Conservation (phyloP, 2,888 invertebrate species). For the Notodonta dromedarius region DNA sequence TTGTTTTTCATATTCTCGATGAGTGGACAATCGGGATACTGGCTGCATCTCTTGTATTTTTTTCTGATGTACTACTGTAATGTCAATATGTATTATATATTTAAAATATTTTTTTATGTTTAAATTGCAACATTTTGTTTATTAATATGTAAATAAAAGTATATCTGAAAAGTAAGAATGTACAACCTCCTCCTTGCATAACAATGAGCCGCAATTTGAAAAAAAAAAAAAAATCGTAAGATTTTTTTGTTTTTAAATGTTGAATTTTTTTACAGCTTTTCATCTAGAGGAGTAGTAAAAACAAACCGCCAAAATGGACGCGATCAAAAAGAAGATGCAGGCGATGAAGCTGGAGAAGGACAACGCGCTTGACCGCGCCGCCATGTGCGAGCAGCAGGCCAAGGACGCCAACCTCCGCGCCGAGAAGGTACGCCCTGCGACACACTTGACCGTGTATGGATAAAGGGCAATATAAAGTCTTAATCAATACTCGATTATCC, state of each 20-base stretch:
- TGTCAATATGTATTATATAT: too few species aligned
- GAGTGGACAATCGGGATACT: conserved; percentile 15
- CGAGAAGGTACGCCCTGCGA: conserved; percentile 86
- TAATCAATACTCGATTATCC: conserved; percentile 21
- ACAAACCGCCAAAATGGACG: conserved; percentile 96
- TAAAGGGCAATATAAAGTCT: conserved; percentile 29
- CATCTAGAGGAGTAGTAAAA: conserved; percentile 67
- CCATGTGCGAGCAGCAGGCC: conserved; percentile 98
- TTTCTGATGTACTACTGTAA: background rate
- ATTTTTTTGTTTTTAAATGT: background rate
- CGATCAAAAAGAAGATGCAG: conserved; percentile 99
- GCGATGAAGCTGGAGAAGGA: conserved; percentile 99
- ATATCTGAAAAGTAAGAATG: too few species aligned
- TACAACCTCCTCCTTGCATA: too few species aligned
- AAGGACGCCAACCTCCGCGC: conserved; percentile 95
- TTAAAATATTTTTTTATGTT: too few species aligned
- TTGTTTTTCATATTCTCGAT: conserved; percentile 22
- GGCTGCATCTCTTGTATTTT: background rate
- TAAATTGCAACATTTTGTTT: too few species aligned
- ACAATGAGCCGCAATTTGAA: too few species aligned
- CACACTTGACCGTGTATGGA: conserved; percentile 38
- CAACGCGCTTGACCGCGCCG: conserved; percentile 99
- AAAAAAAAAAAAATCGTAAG: too few species aligned
- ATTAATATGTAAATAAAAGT: too few species aligned
- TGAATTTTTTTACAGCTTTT: conserved; percentile 57